Percentiles rank a stretch among this genome's conserved stretches.
phyloP scores from a whole-genome alignment of 2,113 vertebrate genomes.

The Kobus ellipsiprymnus region DNA sequence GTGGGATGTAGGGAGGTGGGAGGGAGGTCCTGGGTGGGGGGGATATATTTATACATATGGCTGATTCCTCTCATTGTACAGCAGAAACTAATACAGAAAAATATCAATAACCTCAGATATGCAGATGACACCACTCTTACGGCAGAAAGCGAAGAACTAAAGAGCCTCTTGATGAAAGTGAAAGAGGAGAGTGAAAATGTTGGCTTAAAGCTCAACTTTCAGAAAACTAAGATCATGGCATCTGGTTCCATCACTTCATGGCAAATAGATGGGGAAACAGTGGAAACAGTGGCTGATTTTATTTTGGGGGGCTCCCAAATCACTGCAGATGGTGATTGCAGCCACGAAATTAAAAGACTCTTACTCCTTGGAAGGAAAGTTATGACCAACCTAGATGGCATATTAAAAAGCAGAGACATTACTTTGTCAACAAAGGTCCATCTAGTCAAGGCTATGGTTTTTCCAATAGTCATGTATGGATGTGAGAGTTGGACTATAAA shows the following conservation, averaged over 20 bases:
- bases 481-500: not conserved
- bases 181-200: not conserved
- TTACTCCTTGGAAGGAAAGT: not conserved
- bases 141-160: not conserved
- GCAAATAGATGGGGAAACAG: not conserved
- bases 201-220: not conserved
- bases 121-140: not conserved
- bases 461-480: not conserved
- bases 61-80: not conserved
- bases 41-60: not conserved
- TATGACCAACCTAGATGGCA: not conserved
- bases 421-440: not conserved
- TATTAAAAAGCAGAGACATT: not conserved
- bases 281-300: not conserved
- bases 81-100: not conserved
- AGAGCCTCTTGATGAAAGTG: not conserved
- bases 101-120: not conserved
- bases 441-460: not conserved
- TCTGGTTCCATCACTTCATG: not conserved
- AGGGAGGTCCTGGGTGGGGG: not conserved
- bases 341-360: not conserved
- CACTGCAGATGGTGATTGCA: not conserved
- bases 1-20: not conserved
- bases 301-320: not conserved
- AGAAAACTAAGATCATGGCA: not conserved